Conservation (phyloP, 1,140 invertebrate genomes). For the Penaeus vannamei region DNA sequence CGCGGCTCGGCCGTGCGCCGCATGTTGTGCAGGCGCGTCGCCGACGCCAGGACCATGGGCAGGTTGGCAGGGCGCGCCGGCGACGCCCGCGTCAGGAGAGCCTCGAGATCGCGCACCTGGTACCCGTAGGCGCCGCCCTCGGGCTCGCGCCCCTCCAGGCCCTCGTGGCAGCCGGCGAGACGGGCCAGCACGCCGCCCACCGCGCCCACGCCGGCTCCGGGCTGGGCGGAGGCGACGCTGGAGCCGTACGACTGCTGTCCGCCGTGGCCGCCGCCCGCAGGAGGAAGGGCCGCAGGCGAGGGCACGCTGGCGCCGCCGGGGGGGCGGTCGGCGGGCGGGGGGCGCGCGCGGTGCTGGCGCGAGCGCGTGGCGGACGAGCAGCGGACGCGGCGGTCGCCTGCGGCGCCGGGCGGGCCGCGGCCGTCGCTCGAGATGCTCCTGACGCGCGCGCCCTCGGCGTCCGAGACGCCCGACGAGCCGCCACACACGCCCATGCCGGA, state of each 20-base stretch:
- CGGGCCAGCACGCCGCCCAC: slow-evolving; percentile 52
- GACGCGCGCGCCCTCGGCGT: slow-evolving; percentile 68
- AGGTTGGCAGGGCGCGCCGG: slow-evolving; percentile 66
- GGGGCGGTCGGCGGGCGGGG: slow-evolving; percentile 65
- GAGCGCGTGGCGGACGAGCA: slow-evolving; percentile 65
- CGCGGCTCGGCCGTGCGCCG: slow-evolving; percentile 60
- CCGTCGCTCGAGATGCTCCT: slow-evolving; percentile 69
- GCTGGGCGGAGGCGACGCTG: slow-evolving; percentile 70
- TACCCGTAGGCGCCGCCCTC: slow-evolving; percentile 63
- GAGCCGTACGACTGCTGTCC: slow-evolving; percentile 69
- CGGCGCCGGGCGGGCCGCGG: slow-evolving; percentile 69
- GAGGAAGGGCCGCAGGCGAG: slow-evolving; percentile 74
- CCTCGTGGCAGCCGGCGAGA: slow-evolving; percentile 55
- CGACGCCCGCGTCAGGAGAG: slow-evolving; percentile 64
- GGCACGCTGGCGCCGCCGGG: slow-evolving; percentile 74
- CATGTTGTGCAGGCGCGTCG: slow-evolving; percentile 68
- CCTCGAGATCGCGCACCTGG: slow-evolving; percentile 67
- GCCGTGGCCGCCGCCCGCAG: slow-evolving; percentile 72
- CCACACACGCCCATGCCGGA: slow-evolving; percentile 50
- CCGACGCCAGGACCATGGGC: slow-evolving; percentile 67
- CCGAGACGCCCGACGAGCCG: slow-evolving; percentile 40
- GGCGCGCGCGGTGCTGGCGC: slow-evolving; percentile 67
- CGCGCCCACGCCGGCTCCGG: slow-evolving; percentile 63
- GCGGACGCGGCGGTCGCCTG: slow-evolving; percentile 65
- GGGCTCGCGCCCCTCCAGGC: slow-evolving; percentile 44